Conservation (phyloP, 2,888 invertebrate species). For the Meteorus cinctellus region DNA sequence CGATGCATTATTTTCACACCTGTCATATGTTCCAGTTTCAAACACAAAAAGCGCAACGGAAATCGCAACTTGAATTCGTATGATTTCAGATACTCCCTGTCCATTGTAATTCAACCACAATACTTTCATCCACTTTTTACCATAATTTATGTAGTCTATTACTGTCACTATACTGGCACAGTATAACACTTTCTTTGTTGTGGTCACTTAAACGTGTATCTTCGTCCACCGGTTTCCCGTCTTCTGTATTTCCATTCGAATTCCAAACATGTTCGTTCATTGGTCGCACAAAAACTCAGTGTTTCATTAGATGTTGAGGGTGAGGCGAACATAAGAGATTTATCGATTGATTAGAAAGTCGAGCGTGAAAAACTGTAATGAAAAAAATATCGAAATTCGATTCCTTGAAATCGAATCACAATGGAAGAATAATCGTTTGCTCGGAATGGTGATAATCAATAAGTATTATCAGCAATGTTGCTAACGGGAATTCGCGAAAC, state of each 20-base stretch:
- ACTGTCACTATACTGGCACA: background rate
- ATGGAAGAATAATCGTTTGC: no score
- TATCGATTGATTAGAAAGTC: no score
- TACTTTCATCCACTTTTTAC: background rate
- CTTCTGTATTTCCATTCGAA: conserved; percentile 58
- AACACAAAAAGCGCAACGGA: background rate
- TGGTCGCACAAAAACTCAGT: conserved; percentile 46
- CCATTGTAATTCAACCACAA: background rate
- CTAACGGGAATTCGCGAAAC: no score
- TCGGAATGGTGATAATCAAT: no score
- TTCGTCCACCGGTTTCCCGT: conserved; percentile 58
- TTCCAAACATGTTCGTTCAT: conserved; percentile 49
- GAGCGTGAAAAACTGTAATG: no score
- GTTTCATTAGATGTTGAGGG: background rate
- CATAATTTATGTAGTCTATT: background rate
- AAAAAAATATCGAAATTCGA: no score
- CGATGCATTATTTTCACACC: conserved; percentile 38
- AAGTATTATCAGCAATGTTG: no score
- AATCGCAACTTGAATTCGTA: background rate
- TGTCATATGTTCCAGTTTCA: conserved; percentile 33
- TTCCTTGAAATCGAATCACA: no score
- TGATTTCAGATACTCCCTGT: background rate
- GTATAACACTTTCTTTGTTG: conserved; percentile 6
- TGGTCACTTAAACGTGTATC: background rate
- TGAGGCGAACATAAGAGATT: no score